Evolutionary conservation across 1,140 invertebrate species (phyloP), one percentile per base, ranked within the genome.

Genomic region (Drosophila burlai): DNA sequence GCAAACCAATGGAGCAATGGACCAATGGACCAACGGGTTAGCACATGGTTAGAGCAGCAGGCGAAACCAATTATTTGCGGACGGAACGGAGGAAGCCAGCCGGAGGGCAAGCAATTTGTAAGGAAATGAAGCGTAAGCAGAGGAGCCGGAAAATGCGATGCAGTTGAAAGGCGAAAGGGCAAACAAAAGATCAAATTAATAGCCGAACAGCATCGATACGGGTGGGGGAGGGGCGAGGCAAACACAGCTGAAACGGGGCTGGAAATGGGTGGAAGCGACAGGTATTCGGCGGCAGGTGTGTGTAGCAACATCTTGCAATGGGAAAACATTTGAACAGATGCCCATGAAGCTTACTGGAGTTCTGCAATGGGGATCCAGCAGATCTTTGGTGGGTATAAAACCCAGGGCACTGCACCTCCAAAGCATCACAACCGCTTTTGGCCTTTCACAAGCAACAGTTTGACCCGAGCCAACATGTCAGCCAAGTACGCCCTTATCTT

Each of bases 151-250:
- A 81, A 71, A 74, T 47, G 49, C 50, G 63, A 68, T 67, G 72
- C 67, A 74, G 50, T 34, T 80, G 67, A 46, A 65, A 81, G 67
- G 64, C 75, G 62, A 59, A 65, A 49, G 40, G 62, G 63, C 68
- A 87, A 83, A 89, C 84, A 89, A 89, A 89, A 89, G 84, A 90
- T 89, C 84, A 81, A 90, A 81, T 84, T 89, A 89, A 89, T 89
- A 81, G 81, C 83, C 61, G 55, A 18, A 61, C 66, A 69, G 60
- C 45, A 61, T 61, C 67, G 45, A 79, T 62, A 29, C 68, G 34
- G 34, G 52, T 36, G 24, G n/a, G 62, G 55, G 50, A 5, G n/a
- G 50, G 49, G n/a, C n/a, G 49, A 40, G 38, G 42, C 76, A 87
- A 83, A 84, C 66, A 85, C 84, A 89, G 83, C 80, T 84, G 78